Percentiles rank a stretch among this genome's conserved stretches.
Evolutionary conservation across 2,113 vertebrate genomes (phyloP).

Genomic region (Equus quagga): DNA sequence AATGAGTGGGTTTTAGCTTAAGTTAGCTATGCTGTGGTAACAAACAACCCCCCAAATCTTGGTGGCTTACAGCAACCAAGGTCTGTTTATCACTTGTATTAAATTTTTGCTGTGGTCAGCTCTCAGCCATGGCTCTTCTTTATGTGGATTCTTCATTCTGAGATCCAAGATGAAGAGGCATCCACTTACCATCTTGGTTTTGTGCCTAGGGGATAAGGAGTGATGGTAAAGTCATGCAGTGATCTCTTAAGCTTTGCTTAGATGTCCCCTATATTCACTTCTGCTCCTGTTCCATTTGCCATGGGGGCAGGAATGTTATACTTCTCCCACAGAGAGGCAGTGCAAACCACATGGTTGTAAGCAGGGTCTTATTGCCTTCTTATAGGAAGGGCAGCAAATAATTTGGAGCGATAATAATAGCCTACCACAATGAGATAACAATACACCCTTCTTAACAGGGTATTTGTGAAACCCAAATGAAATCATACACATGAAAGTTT

Average conservation of each 20-base stretch:
- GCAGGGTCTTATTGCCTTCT: not conserved
- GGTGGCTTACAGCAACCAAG: not conserved
- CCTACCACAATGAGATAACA: not conserved
- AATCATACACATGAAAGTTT: not conserved
- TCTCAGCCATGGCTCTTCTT: not conserved
- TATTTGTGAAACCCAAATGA: not conserved
- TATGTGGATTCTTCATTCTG: not conserved
- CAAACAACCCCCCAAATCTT: not conserved
- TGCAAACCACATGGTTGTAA: not conserved
- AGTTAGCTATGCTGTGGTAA: not conserved
- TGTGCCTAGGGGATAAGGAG: not conserved
- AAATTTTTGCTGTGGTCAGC: not conserved
- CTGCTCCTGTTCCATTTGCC: not conserved
- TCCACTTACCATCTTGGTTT: not conserved
- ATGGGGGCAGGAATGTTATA: not conserved
- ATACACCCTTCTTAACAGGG: not conserved
- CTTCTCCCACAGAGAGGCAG: not conserved
- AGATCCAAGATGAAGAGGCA: not conserved
- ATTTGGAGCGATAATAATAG: not conserved
- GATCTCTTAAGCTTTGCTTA: not conserved
- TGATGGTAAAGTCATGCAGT: not conserved
- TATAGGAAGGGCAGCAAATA: not conserved
- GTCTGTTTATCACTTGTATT: not conserved
- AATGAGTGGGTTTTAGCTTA: not conserved
- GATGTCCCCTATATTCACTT: not conserved